Evolutionary conservation across 1,140 invertebrate species (phyloP), one percentile per base, ranked within the genome.

Genomic region (Melanaphis sacchari): DNA sequence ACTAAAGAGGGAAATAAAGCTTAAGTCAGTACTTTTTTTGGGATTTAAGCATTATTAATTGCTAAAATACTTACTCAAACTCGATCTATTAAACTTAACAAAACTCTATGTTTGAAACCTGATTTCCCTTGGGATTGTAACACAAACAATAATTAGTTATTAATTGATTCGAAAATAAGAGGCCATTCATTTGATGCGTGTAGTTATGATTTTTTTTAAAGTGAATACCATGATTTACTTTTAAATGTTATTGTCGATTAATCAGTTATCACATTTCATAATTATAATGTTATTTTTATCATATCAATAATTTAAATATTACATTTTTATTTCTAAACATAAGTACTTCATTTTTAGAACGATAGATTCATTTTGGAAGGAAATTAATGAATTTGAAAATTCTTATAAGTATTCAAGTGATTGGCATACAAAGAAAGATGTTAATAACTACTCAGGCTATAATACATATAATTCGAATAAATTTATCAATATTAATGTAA

Each of bases 31-130:
- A 1, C 59, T 18, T 31, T 18, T 76, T 76, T n/a, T n/a, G 59
- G n/a, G 31, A 76, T n/a, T 76, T 76, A 76, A 76, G n/a, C 59
- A 76, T 76, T n/a, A 76, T 76, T n/a, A 76, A 76, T 76, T n/a
- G 59, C 31, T 18, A n/a, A n/a, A 76, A 76, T 76, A 76, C 59
- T n/a, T 76, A 18, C 31, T 76, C 31, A n/a, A 76, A n/a, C 59
- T 76, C 36, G 59, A 76, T 76, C 59, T n/a, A 76, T 76, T 76
- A 36, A 76, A 76, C 59, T 76, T 76, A n/a, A 76, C n/a, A 76
- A 76, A 76, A 76, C 59, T 21, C 59, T 21, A 76, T 76, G 59
- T 76, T 36, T n/a, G 59, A 76, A 76, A 76, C 36, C 31, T 76
- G 18, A 76, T 76, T 76, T 76, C 59, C 59, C 59, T n/a, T n/a